Conservation (phyloP, 1,140 invertebrate genomes). For the Carcinoscorpius rotundicauda region DNA sequence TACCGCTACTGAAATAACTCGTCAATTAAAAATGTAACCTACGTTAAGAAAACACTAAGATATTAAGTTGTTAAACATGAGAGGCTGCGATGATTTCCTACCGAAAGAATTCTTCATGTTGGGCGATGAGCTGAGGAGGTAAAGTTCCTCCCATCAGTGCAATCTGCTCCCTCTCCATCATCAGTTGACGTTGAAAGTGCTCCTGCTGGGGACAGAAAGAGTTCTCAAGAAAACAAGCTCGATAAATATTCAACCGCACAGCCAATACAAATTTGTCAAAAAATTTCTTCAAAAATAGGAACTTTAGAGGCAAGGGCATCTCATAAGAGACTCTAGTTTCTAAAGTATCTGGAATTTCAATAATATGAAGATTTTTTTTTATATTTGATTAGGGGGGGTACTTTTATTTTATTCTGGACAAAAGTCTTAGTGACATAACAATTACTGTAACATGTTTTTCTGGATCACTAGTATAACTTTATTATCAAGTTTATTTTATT, state of each 20-base stretch:
- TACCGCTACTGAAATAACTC: not conserved
- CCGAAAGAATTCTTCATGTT: slow-evolving; percentile 71
- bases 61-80: not conserved
- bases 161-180: slow-evolving; percentile 55
- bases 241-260: not conserved
- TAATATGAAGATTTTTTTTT: no score
- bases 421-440: no score
- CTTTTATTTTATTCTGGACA: no score
- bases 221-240: not conserved
- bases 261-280: not conserved
- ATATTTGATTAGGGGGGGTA: no score
- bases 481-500: no score
- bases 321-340: not conserved
- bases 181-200: slow-evolving; percentile 66
- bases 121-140: slow-evolving; percentile 39
- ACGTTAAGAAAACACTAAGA: not conserved
- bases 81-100: slow-evolving; percentile 27
- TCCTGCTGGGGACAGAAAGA: slow-evolving; percentile 35
- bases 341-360: not conserved
- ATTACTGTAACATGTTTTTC: no score
- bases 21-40: not conserved
- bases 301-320: not conserved
- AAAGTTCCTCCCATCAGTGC: slow-evolving; percentile 33
- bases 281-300: not conserved
- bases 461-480: no score